Evolutionary conservation across 2,797 vertebrate species (phyloP), one percentile per base, ranked within the genome.

Genomic region (Knipowitschia caucasica): DNA sequence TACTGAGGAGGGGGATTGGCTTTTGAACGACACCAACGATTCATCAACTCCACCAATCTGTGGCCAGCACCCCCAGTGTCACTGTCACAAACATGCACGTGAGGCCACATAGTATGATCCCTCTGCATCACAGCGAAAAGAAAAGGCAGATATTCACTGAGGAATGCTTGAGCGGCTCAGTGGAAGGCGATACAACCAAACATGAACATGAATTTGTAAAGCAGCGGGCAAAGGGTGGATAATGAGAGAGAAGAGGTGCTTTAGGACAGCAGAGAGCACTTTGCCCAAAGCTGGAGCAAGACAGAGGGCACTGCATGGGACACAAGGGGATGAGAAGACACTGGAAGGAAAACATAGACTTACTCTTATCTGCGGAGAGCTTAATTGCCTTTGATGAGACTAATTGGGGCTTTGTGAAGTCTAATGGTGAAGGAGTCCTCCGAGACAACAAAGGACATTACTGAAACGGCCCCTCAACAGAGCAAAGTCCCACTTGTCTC

Each of bases 1-100:
- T 89, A 89, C 87, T 85, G 88, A 91, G 85, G 86, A 89, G 88
- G 85, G 79, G 82, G 83, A 89, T 90, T 90, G 87, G 86, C 85
- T 89, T 84, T 84, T 83, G 84, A 88, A 87, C 85, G 74, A 88
- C 78, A 81, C 46, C 69, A 75, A 80, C 59, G 75, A 89, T 91
- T 90, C 84, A 89, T 91, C 89, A 91, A 80, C 80, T 80, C 74
- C 75, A 64, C 77, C 89, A 90, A 89, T 90, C 86, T 89, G 73
- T 69, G 69, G 79, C 79, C 82, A 65, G 80, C 69, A 71, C 73
- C 63, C n/a, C 59, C 60, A 10, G 59, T 66, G 77, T 78, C 70
- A 53, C 43, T 33, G 35, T 40, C 35, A 50, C 44, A 45, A 25
- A 47, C 35, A 49, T 15, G 55, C 58, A 38, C 50, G 24, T 23